Percentiles rank a stretch among this genome's conserved stretches.
Evolutionary conservation across 2,113 vertebrate genomes (phyloP).

Genomic region (Eulacestoma nigropectus): DNA sequence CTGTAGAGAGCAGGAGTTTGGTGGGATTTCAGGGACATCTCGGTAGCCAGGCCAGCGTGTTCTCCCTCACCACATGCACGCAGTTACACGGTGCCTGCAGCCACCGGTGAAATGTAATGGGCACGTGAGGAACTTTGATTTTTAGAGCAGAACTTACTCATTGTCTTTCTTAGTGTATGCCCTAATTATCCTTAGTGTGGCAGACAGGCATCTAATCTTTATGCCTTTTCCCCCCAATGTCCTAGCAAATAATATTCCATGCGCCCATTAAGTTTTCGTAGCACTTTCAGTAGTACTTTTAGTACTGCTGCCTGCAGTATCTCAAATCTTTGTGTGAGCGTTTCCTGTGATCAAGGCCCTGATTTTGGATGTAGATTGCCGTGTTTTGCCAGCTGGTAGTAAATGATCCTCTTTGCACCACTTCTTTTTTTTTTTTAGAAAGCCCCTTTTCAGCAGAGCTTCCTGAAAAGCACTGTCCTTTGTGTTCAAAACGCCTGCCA

Average conservation of each 20-base stretch:
- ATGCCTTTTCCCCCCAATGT: not conserved
- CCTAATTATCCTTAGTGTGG: not conserved
- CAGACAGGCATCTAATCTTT: not conserved
- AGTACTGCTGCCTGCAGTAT: not conserved
- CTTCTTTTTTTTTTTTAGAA: not conserved
- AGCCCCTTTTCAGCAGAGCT: not conserved
- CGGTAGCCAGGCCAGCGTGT: not conserved
- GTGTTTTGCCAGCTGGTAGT: not conserved
- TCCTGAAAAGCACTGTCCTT: not conserved
- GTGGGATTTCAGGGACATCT: not conserved
- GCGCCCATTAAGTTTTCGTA: not conserved
- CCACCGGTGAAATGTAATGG: not conserved
- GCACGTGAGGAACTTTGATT: not conserved
- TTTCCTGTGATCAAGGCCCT: not conserved
- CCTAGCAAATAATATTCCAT: not conserved
- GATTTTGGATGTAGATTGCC: not conserved
- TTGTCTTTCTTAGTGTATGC: not conserved
- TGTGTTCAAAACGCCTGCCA: not conserved
- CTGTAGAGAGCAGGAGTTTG: not conserved
- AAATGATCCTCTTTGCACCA: not conserved
- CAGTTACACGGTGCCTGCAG: not conserved
- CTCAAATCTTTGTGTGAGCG: not conserved
- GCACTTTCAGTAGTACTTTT: not conserved
- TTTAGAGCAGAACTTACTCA: not conserved
- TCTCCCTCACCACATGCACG: accelerated